Evolutionary conservation across 2,888 invertebrate genomes (phyloP), one percentile per base, ranked within the genome.

Genomic region (Hedychridium roseum): DNA sequence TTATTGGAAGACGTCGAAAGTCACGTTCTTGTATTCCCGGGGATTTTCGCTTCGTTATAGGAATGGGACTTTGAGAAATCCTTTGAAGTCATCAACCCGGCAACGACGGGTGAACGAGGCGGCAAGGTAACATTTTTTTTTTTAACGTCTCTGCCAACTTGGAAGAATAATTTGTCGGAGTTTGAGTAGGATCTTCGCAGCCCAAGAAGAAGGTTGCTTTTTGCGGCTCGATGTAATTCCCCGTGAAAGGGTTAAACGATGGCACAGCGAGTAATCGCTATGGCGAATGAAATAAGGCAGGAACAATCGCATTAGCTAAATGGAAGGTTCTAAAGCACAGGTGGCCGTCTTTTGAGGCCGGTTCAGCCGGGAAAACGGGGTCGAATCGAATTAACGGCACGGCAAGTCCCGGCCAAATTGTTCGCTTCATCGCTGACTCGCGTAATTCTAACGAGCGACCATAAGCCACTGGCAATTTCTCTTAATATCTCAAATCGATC

Each of bases 381-480:
- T 14, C 1, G 48, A 48, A 43, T 43, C 48, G 48, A 39, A 39
- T 38, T 40, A 51, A 43, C 12, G 9, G 9, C 12, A 30, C 2
- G n/a, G n/a, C n/a, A n/a, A n/a, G n/a, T n/a, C n/a, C n/a, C n/a
- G n/a, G n/a, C n/a, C n/a, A 31, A 21, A 18, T 23, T 17, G 12
- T 26, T 37, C 23, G 15, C 11, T 6, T n/a, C 43, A 14, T 27
- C 40, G 49, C 41, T 44, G 37, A 43, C 28, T 50, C 15, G 18
- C 1, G 26, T 4, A 28, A 37, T 45, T 38, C 26, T 41, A 30
- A 53, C 26, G 43, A 48, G 35, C 50, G n/a, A n/a, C n/a, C n/a
- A n/a, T n/a, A n/a, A 41, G 41, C 46, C 26, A 46, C 27, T 31
- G 21, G 32, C 43, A 37, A 50, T 46, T 46, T 34, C 9, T 3